Evolutionary conservation across 2,797 vertebrate species (phyloP).

Genomic region (Artibeus lituratus): DNA sequence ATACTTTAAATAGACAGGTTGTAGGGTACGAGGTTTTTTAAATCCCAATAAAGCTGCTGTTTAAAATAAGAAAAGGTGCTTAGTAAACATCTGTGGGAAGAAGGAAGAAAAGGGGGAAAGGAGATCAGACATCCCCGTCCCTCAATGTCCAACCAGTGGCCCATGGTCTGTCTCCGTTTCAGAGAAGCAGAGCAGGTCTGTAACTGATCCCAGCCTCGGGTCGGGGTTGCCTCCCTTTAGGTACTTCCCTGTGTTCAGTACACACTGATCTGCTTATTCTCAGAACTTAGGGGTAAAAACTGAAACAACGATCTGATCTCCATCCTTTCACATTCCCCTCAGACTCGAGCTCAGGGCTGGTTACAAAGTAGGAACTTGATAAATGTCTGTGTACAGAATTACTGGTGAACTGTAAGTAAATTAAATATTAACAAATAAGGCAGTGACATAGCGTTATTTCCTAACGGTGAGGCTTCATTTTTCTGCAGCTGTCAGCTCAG

Average conservation of each 20-base stretch:
- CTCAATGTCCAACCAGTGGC: neutral
- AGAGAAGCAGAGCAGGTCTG: neutral
- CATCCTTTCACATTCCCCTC: neutral
- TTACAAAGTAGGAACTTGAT: neutral
- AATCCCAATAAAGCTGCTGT: neutral
- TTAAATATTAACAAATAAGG: conserved; percentile 44
- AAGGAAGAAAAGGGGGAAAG: neutral
- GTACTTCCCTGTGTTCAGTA: neutral
- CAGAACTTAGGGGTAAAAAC: neutral
- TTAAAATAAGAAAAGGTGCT: neutral
- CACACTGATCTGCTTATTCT: neutral
- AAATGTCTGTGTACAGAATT: conserved; percentile 28
- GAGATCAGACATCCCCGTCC: neutral
- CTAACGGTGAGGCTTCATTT: neutral
- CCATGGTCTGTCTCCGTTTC: neutral
- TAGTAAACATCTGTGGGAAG: neutral
- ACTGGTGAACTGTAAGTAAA: conserved; percentile 4
- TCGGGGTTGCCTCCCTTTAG: neutral
- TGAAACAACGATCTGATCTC: neutral
- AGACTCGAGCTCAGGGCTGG: neutral
- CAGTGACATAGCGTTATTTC: neutral
- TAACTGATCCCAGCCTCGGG: neutral
- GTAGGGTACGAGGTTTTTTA: neutral
- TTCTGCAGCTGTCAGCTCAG: neutral
- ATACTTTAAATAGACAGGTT: neutral